Conservation (phyloP, 2,888 invertebrate species). For the Parasteatoda lunata region DNA sequence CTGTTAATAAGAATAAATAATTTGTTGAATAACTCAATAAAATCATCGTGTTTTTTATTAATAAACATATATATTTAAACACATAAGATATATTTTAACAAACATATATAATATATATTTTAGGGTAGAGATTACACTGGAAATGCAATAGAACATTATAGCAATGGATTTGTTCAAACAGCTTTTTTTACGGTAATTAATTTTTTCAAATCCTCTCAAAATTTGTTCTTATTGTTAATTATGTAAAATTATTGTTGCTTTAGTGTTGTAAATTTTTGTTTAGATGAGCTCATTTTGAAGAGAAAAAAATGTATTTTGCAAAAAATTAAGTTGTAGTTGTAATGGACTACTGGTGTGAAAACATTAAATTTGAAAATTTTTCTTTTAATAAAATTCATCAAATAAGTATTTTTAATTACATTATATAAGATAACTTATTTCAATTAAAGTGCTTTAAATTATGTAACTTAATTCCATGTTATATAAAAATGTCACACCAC, state of each 20-base stretch:
- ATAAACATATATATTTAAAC: neutral
- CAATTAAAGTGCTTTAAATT: too few species aligned
- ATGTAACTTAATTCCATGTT: too few species aligned
- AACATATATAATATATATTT: conserved; percentile 71
- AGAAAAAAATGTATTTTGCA: too few species aligned
- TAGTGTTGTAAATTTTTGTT: too few species aligned
- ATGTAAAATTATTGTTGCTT: too few species aligned
- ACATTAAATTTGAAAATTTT: neutral
- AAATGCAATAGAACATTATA: conserved; percentile 82
- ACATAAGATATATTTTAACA: neutral
- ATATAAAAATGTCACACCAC: too few species aligned
- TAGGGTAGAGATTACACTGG: conserved; percentile 81
- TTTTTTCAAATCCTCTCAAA: neutral
- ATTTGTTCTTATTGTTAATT: neutral
- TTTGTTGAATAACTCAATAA: too few species aligned
- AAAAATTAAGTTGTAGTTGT: too few species aligned
- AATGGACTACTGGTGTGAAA: neutral
- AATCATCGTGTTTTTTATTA: neutral
- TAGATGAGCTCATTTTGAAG: too few species aligned
- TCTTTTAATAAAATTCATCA: neutral
- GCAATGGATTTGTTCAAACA: conserved; percentile 82
- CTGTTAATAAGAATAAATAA: too few species aligned
- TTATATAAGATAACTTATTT: too few species aligned
- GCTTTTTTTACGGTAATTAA: conserved; percentile 76
- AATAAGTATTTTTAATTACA: neutral